These are phyloP conservation scores for Pelmatolapia mariae DNA, from an alignment of 2,113 vertebrate species.

Conservation along the genomic window DNA sequence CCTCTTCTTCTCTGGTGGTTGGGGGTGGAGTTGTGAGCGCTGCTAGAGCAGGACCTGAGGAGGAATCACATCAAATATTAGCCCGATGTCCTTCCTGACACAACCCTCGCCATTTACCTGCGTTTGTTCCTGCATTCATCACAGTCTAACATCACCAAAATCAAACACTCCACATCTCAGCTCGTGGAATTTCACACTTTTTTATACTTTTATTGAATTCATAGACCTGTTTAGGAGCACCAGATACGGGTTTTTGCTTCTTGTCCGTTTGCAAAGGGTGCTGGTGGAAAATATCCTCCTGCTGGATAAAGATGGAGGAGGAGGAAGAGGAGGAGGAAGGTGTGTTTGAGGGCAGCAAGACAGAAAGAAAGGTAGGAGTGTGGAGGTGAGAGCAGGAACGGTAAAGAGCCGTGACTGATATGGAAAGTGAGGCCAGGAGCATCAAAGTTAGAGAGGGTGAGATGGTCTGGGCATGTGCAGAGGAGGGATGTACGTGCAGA, in stretches of 20 bases:
- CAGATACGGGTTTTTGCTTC: background rate
- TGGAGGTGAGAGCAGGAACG: background rate
- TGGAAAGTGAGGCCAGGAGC: background rate
- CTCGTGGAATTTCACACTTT: background rate
- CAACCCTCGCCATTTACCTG: background rate
- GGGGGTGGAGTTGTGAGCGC: background rate
- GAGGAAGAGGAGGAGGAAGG: background rate
- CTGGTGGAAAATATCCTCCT: background rate
- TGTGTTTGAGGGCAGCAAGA: background rate
- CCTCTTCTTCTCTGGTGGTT: background rate
- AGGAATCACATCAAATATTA: background rate
- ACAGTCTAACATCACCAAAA: background rate
- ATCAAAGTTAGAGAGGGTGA: background rate
- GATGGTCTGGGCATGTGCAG: background rate
- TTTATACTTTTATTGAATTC: background rate
- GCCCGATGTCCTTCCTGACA: background rate
- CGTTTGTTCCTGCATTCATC: background rate
- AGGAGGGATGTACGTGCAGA: background rate
- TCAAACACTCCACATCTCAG: background rate
- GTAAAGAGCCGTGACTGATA: background rate
- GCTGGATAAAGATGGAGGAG: background rate
- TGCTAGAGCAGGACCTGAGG: background rate
- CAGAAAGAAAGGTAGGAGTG: background rate
- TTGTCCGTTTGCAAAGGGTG: background rate
- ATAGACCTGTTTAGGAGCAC: background rate